A percentile compares a stretch with the other conserved stretches of the same genome.
Evolutionary conservation across 2,888 invertebrate genomes (phyloP).

Genomic region (Limnephilus rhombicus): DNA sequence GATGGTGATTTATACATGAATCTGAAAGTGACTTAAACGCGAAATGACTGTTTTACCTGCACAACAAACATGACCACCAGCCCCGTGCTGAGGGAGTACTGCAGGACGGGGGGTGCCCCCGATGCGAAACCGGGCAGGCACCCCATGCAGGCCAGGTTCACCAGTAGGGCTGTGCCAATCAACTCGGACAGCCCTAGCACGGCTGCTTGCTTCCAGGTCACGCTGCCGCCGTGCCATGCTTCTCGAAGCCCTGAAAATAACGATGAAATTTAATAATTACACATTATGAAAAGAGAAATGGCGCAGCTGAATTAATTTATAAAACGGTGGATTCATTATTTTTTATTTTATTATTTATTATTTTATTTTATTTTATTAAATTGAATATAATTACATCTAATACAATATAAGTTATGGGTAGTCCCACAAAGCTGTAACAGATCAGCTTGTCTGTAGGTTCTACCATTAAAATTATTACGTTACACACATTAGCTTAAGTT

Average conservation of each 20-base stretch:
- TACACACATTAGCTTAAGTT: no score
- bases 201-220: conserved; percentile 65
- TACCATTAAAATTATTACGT: no score
- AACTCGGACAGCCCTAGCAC: conserved; percentile 80
- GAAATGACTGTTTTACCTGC: conserved; percentile 73
- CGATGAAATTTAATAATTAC: neutral
- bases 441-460: no score
- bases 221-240: conserved; percentile 18
- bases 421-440: no score
- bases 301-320: neutral
- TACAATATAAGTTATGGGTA: no score
- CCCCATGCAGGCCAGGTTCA: conserved; percentile 88
- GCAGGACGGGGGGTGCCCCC: conserved; percentile 72
- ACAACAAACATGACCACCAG: conserved; percentile 83
- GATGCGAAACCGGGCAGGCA: conserved; percentile 75
- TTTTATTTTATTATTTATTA: no score
- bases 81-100: conserved; percentile 81
- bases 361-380: no score
- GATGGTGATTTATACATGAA: no score
- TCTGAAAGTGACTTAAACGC: neutral
- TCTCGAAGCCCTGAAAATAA: conserved; percentile 32
- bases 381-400: no score
- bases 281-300: no score
- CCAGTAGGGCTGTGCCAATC: conserved; percentile 81
- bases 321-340: no score